Base-by-base conservation (phyloP, 2,888 invertebrate species). In the Buathra laborator region DNA sequence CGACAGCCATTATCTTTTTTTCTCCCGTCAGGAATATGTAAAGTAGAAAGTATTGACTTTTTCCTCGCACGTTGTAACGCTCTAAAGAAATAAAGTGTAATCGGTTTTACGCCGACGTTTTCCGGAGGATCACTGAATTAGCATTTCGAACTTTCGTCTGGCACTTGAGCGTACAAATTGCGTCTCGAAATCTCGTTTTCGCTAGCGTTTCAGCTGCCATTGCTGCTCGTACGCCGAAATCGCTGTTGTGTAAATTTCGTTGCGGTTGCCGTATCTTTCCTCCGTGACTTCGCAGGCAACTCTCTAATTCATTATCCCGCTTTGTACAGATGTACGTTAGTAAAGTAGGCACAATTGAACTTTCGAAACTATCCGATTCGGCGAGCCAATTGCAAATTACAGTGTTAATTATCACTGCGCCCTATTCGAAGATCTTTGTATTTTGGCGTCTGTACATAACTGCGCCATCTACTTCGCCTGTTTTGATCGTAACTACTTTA, bases 81-180 rank as follows among this genome's bases (percentile, higher is more conserved):
- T 29, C 2, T 24, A 14, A 62, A 10, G 29, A 14, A 14, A 62
- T 62, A 32, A 14, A 62, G 24, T 29, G 59, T 59, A 59, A 59
- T 59, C 29, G 10, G 9, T 24, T 24, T 62, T n/a, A 32, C 68
- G 44, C 43, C 16, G 12, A 32, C 48, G 37, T 32, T 9, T 32
- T 66, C 48, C 64, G 53, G 46, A 48, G 48, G 24, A 72, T 59
- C 62, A 75, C 81, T 80, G 81, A 83, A 89, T 88, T 88, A 84
- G 88, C 87, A 88, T 89, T 89, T 89, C 87, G 87, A 85, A 83
- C 82, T 88, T 89, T 86, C 70, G 85, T 87, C n/a, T 87, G 86
- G 89, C 91, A 88, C 89, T 91, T 91, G 89, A 89, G 87, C 89
- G 87, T 87, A 90, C 87, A 91, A 92, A 92, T 92, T 91, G 90